A percentile compares a stretch with the other conserved stretches of the same genome.
phyloP scores from a whole-genome alignment of 2,113 vertebrate genomes.

The Aegithalos caudatus region DNA sequence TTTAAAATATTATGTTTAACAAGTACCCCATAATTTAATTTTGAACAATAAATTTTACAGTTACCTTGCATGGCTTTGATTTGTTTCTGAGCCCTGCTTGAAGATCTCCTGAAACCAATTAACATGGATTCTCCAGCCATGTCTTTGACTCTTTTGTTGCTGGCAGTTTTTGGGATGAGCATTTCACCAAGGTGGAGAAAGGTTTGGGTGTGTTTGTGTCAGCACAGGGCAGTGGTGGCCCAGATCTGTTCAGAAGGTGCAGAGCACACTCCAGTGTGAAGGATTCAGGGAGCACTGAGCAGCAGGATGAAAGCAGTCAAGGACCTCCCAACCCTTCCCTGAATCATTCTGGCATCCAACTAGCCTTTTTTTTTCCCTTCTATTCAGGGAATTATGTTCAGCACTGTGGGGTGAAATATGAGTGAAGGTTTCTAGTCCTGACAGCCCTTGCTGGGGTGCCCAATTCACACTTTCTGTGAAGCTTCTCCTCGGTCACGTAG shows the following conservation, averaged over 20 bases:
- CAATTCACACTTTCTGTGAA: not conserved
- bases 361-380: not conserved
- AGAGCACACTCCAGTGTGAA: not conserved
- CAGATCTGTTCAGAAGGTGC: not conserved
- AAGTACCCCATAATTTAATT: not conserved
- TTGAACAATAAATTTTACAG: not conserved
- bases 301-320: not conserved
- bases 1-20: constrained; percentile 6
- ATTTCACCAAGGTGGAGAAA: not conserved
- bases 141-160: not conserved
- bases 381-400: not conserved
- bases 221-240: not conserved
- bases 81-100: not conserved
- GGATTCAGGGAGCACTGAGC: not conserved
- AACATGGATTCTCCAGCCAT: not conserved
- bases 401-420: not conserved
- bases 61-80: not conserved
- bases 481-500: not conserved
- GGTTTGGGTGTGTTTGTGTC: not conserved
- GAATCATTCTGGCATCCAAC: not conserved
- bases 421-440: not conserved
- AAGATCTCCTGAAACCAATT: not conserved
- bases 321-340: not conserved
- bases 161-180: not conserved
- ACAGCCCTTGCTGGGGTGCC: not conserved